These are phyloP conservation scores for Rhinolophus ferrumequinum DNA, from an alignment of 2,113 vertebrate species.

Conservation along the genomic window DNA sequence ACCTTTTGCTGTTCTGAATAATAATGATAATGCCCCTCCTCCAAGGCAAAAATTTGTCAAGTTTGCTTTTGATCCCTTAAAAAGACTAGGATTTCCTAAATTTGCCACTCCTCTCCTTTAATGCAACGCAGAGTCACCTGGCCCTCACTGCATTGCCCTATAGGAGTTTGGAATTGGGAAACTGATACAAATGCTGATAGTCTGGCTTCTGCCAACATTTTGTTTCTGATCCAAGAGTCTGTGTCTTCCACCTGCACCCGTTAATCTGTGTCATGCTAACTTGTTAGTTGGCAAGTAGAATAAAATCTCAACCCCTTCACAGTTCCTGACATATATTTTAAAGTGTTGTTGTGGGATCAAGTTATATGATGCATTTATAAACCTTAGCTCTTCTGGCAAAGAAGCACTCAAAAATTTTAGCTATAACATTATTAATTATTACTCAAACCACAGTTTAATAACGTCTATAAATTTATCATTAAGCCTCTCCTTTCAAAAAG, in stretches of 20 bases:
- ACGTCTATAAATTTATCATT: constrained; percentile 16
- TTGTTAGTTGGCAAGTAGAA: not conserved
- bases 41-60: not conserved
- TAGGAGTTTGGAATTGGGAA: not conserved
- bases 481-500: constrained; percentile 36
- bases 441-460: constrained; percentile 35
- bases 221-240: not conserved
- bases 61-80: not conserved
- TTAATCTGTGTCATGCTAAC: not conserved
- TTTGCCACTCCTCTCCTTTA: not conserved
- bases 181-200: not conserved
- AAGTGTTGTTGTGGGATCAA: not conserved
- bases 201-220: not conserved
- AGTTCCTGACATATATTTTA: not conserved
- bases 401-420: not conserved
- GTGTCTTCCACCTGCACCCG: not conserved
- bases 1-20: not conserved
- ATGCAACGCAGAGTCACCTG: not conserved
- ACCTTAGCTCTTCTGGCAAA: not conserved
- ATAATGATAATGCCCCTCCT: not conserved
- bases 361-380: constrained; percentile 5
- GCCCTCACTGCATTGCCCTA: not conserved
- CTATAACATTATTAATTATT: not conserved
- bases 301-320: not conserved
- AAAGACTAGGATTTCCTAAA: not conserved